Conservation (phyloP, 2,797 vertebrate species). For the Hypotaenidia philippensis region DNA sequence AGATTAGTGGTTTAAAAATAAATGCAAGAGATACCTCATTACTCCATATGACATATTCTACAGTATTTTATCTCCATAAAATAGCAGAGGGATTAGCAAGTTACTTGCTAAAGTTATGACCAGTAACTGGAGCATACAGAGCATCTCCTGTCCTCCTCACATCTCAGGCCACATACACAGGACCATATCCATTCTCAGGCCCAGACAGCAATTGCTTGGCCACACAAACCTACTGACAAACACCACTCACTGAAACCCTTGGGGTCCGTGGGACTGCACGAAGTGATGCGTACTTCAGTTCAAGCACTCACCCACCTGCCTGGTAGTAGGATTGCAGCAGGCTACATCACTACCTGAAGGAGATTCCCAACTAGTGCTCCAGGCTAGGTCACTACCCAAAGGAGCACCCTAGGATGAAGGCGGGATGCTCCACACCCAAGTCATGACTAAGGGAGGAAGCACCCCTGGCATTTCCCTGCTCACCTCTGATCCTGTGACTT, state of each 20-base stretch:
- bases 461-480: background rate
- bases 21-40: background rate
- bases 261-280: background rate
- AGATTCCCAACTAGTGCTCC: background rate
- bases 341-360: background rate
- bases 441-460: background rate
- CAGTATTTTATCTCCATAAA: background rate
- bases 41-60: background rate
- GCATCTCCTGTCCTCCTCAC: background rate
- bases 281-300: rapidly evolving
- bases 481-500: background rate
- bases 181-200: background rate
- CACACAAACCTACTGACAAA: background rate
- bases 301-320: background rate
- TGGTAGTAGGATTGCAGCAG: rapidly evolving
- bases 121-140: background rate
- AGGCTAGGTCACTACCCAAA: background rate
- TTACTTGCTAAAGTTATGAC: background rate
- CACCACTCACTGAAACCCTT: background rate
- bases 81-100: background rate
- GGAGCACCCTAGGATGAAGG: background rate
- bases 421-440: background rate
- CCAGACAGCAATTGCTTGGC: rapidly evolving
- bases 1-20: background rate
- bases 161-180: background rate